phyloP scores from a whole-genome alignment of 2,888 invertebrate species.

The Diadromus collaris region DNA sequence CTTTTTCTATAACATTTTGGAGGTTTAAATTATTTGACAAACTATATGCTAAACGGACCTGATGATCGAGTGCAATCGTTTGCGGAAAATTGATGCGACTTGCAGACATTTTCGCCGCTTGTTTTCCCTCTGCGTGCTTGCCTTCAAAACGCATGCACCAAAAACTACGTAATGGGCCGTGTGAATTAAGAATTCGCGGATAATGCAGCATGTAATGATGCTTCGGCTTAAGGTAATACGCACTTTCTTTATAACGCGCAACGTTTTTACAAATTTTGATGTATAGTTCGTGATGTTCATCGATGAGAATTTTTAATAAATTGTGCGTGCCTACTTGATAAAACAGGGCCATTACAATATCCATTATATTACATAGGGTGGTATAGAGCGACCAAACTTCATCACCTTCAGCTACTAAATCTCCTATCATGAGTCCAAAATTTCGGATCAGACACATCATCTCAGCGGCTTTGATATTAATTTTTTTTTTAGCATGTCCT shows the following conservation, averaged over 20 bases:
- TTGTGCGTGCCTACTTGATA: slow-evolving; percentile 20
- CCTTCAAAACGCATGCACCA: slow-evolving; percentile 52
- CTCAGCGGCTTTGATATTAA: slow-evolving; percentile 55
- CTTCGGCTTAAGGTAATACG: slow-evolving; percentile 25
- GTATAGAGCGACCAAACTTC: slow-evolving; percentile 51
- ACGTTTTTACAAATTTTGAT: slow-evolving; percentile 35
- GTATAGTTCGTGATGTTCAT: slow-evolving; percentile 46
- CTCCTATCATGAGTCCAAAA: slow-evolving; percentile 42
- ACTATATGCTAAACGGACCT: slow-evolving; percentile 34
- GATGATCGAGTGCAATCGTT: slow-evolving; percentile 41
- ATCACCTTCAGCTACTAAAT: slow-evolving; percentile 39
- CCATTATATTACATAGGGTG: slow-evolving; percentile 36
- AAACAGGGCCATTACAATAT: slow-evolving; percentile 28
- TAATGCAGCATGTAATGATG: slow-evolving; percentile 46
- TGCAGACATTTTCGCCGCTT: slow-evolving; percentile 16
- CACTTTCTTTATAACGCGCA: background rate
- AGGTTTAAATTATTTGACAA: slow-evolving; percentile 19
- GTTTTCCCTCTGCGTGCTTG: slow-evolving; percentile 46
- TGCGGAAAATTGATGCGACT: slow-evolving; percentile 38
- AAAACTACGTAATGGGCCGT: slow-evolving; percentile 34
- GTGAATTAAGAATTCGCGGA: slow-evolving; percentile 7
- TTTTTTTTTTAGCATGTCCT: slow-evolving; percentile 35
- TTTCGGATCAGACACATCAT: slow-evolving; percentile 43
- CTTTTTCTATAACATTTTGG: slow-evolving; percentile 2
- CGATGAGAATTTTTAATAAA: slow-evolving; percentile 26